A percentile compares a stretch with the other conserved stretches of the same genome.
These are phyloP conservation scores for Pangasius mekongensis DNA, from an alignment of 2,797 vertebrate species.

Conservation along the genomic window DNA sequence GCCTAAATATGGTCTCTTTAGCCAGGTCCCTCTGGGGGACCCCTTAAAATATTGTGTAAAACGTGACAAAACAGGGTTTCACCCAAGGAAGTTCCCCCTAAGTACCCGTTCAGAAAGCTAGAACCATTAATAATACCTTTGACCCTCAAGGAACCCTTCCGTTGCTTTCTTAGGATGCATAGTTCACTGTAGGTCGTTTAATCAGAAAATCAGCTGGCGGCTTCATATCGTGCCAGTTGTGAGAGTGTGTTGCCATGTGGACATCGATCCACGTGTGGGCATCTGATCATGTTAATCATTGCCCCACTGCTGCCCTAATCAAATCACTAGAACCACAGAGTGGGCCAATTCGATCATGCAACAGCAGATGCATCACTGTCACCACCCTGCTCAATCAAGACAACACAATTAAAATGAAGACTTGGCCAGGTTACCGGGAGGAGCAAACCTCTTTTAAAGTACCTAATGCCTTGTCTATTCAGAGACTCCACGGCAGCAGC, in stretches of 20 bases:
- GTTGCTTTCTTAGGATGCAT: not conserved
- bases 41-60: not conserved
- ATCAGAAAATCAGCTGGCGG: not conserved
- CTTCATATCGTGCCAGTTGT: slow-evolving; percentile 13
- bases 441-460: slow-evolving; percentile 24
- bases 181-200: not conserved
- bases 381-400: slow-evolving; percentile 74
- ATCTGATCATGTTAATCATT: slow-evolving; percentile 75
- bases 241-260: slow-evolving; percentile 57
- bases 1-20: not conserved
- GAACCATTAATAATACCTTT: not conserved
- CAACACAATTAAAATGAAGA: slow-evolving; percentile 69
- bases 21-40: not conserved
- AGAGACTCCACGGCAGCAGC: not conserved
- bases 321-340: slow-evolving; percentile 80
- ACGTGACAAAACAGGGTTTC: not conserved
- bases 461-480: slow-evolving; percentile 14
- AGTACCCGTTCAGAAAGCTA: not conserved
- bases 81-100: not conserved
- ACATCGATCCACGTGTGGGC: slow-evolving; percentile 45
- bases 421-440: slow-evolving; percentile 32
- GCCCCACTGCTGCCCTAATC: slow-evolving; percentile 81
- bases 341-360: slow-evolving; percentile 71
- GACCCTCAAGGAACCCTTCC: not conserved
- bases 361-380: slow-evolving; percentile 68